Evolutionary conservation across 1,140 invertebrate species (phyloP).

Genomic region (Grapholita molesta): DNA sequence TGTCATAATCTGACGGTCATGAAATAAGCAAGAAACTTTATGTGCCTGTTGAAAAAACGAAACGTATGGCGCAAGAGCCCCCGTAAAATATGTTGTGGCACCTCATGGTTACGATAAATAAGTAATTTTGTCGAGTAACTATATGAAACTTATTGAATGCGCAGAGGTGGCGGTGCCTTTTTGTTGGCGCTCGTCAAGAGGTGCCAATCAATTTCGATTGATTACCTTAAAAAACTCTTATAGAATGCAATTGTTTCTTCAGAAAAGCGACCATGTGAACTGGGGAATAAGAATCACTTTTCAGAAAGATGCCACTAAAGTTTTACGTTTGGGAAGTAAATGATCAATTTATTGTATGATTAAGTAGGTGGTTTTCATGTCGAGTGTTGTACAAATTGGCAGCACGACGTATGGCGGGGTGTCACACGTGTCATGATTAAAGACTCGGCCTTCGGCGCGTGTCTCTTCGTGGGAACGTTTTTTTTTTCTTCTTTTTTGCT

Average conservation of each 20-base stretch:
- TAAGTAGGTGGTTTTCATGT: constrained; percentile 33
- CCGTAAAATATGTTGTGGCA: constrained; percentile 25
- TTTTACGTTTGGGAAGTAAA: background rate
- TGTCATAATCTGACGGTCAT: background rate
- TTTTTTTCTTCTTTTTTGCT: constrained; percentile 28
- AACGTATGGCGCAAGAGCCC: constrained; percentile 26
- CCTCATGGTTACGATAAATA: constrained; percentile 30
- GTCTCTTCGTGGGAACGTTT: constrained; percentile 42
- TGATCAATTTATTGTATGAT: constrained; percentile 30
- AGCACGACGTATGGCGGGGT: constrained; percentile 23
- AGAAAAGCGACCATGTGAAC: background rate
- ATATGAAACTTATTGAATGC: constrained; percentile 22
- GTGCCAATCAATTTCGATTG: constrained; percentile 36
- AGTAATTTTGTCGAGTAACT: constrained; percentile 32
- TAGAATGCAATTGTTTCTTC: background rate
- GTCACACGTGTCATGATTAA: constrained; percentile 36
- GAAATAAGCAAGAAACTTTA: constrained; percentile 7
- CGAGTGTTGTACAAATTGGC: constrained; percentile 38
- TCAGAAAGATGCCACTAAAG: background rate
- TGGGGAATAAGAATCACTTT: background rate
- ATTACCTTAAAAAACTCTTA: background rate
- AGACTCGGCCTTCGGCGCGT: constrained; percentile 34
- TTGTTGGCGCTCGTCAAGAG: constrained; percentile 30
- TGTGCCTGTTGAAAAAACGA: constrained; percentile 8
- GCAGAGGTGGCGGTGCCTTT: constrained; percentile 23